These are phyloP conservation scores for Auanema sp. DNA, from an alignment of 2,888 invertebrate genomes.

Conservation along the genomic window DNA sequence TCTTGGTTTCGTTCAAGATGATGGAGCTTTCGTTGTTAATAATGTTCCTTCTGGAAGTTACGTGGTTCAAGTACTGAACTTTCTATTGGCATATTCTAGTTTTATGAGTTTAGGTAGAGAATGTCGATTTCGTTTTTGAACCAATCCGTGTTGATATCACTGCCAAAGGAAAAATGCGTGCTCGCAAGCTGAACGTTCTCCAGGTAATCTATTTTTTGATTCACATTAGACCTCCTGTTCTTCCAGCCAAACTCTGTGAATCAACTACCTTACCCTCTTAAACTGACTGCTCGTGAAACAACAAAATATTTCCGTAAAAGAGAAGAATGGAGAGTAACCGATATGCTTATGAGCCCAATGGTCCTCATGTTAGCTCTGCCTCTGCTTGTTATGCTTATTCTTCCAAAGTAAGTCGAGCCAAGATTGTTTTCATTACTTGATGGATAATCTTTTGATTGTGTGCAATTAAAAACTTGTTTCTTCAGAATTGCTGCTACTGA, in stretches of 20 bases:
- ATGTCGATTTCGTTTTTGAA: constrained; percentile 89
- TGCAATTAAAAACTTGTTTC: neutral
- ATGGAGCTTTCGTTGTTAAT: constrained; percentile 85
- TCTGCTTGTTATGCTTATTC: constrained; percentile 45
- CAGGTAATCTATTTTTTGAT: constrained; percentile 70
- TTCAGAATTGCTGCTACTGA: constrained; percentile 75
- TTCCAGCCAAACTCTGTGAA: constrained; percentile 55
- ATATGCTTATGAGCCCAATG: constrained; percentile 95
- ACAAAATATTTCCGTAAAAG: constrained; percentile 58
- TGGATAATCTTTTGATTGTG: neutral
- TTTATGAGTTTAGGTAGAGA: constrained; percentile 67
- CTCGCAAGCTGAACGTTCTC: constrained; percentile 88
- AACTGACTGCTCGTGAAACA: constrained; percentile 80
- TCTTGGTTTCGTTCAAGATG: constrained; percentile 72
- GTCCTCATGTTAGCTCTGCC: constrained; percentile 66
- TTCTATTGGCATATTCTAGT: no score
- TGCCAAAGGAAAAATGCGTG: constrained; percentile 92
- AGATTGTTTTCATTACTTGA: constrained; percentile 1
- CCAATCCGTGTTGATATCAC: constrained; percentile 94
- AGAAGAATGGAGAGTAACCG: constrained; percentile 91
- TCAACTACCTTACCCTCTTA: constrained; percentile 88
- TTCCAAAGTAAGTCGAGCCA: constrained; percentile 40
- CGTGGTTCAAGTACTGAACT: constrained; percentile 78
- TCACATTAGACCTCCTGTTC: neutral
- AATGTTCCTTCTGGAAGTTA: constrained; percentile 86